Conservation (phyloP, 2,113 vertebrate genomes). For the Vulpes lagopus region DNA sequence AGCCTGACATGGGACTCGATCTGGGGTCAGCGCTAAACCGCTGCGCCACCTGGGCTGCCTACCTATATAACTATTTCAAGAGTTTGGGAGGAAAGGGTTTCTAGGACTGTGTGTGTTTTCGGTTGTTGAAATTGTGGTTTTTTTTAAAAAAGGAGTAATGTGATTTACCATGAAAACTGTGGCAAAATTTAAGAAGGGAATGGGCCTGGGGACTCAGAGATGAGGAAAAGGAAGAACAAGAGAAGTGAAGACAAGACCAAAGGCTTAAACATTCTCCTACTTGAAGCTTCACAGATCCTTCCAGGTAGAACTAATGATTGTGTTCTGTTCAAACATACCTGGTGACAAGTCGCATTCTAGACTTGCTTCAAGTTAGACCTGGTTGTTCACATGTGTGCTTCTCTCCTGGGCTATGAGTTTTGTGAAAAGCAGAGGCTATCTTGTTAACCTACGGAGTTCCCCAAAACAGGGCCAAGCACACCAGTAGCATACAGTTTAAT, state of each 20-base stretch:
- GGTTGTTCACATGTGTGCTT: not conserved
- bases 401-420: not conserved
- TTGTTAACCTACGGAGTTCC: not conserved
- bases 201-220: not conserved
- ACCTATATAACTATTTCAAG: not conserved
- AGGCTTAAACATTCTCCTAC: not conserved
- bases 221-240: not conserved
- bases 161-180: slow-evolving; percentile 15
- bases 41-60: no score
- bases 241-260: slow-evolving; percentile 6
- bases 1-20: no score
- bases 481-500: not conserved
- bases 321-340: not conserved
- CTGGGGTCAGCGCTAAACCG: no score
- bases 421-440: not conserved
- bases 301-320: not conserved
- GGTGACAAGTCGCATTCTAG: not conserved
- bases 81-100: not conserved
- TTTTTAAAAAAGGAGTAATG: not conserved
- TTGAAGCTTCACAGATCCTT: not conserved
- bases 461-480: not conserved
- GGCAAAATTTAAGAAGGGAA: not conserved
- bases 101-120: not conserved
- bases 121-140: not conserved
- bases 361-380: not conserved